Percentiles rank a stretch among this genome's conserved stretches.
These are phyloP conservation scores for Tenrec ecaudatus DNA, from an alignment of 2,113 vertebrate species.

Conservation along the genomic window DNA sequence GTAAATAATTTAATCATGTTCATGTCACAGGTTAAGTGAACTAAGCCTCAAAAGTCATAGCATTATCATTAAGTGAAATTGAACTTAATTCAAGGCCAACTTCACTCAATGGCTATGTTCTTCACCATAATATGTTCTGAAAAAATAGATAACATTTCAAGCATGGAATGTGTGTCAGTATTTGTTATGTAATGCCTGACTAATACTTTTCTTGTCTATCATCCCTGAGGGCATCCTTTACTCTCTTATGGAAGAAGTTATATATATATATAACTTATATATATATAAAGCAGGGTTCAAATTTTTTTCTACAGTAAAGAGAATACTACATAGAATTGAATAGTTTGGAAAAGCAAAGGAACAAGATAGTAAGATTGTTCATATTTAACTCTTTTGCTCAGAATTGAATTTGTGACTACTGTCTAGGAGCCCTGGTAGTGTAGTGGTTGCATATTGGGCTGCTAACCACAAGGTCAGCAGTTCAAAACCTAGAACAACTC, in stretches of 20 bases:
- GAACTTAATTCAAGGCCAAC: not conserved
- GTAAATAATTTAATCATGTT: not conserved
- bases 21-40: not conserved
- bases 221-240: not conserved
- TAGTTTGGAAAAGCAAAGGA: not conserved
- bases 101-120: not conserved
- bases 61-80: not conserved
- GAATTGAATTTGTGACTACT: not conserved
- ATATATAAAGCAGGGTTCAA: not conserved
- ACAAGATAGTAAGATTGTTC: not conserved
- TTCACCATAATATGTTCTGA: not conserved
- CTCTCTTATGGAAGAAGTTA: not conserved
- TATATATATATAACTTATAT: not conserved
- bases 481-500: too few species aligned
- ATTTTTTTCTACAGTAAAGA: not conserved
- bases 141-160: not conserved
- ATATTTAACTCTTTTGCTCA: not conserved
- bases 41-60: not conserved
- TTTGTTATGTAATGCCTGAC: not conserved
- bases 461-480: too few species aligned
- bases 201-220: not conserved
- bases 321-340: not conserved
- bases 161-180: not conserved
- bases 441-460: too few species aligned
- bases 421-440: too few species aligned